Conservation (phyloP, 2,113 vertebrate genomes). For the Podilymbus podiceps region DNA sequence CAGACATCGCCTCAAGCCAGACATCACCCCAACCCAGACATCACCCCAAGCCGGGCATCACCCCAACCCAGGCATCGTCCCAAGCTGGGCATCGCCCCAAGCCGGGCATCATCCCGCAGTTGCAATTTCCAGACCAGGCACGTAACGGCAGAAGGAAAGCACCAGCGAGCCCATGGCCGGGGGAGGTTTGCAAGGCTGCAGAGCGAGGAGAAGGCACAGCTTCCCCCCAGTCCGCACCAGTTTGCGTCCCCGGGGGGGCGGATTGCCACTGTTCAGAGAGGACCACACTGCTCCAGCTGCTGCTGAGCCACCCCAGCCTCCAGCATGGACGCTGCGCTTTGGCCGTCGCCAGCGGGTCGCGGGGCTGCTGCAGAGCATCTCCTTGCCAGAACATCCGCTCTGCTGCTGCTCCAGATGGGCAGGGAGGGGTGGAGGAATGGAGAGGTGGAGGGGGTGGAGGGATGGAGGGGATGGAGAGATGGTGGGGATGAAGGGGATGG, state of each 20-base stretch:
- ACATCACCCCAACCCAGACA: too few species aligned
- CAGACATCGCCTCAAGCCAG: too few species aligned
- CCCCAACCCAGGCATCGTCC: too few species aligned
- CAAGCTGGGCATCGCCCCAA: too few species aligned
- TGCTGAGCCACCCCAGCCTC: fast-evolving
- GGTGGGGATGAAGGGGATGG: too few species aligned
- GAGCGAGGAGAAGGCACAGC: not conserved
- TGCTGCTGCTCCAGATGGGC: not conserved
- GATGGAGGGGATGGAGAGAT: not conserved
- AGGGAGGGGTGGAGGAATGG: not conserved
- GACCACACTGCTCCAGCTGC: not conserved
- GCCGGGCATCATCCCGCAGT: too few species aligned
- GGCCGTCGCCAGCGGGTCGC: fast-evolving
- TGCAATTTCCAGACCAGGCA: too few species aligned
- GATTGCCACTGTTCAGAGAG: not conserved
- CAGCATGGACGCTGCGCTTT: fast-evolving
- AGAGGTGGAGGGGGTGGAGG: not conserved
- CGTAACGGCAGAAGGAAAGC: too few species aligned
- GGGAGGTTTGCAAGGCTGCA: not conserved
- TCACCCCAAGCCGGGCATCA: too few species aligned
- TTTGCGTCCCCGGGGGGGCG: fast-evolving
- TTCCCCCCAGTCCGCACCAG: not conserved
- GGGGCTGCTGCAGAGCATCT: not conserved
- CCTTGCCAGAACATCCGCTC: not conserved
- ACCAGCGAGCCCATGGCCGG: too few species aligned